Conservation (phyloP, 1,140 invertebrate genomes). For the Drosophila tsacasi region DNA sequence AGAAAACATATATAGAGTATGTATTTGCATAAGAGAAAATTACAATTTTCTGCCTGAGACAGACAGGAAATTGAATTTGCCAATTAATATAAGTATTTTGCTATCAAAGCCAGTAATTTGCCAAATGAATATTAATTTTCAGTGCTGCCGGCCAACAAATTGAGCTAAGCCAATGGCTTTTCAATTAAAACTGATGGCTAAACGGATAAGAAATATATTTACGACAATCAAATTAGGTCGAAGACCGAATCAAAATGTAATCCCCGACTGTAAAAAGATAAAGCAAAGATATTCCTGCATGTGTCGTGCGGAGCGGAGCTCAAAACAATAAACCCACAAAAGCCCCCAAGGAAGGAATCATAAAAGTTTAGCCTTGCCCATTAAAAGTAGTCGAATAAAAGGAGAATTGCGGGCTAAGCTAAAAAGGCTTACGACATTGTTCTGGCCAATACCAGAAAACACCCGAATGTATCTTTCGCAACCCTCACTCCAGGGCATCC, state of each 20-base stretch:
- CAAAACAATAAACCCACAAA: conserved; percentile 47
- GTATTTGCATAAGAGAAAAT: conserved; percentile 40
- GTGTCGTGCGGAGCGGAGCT: conserved; percentile 11
- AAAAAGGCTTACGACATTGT: conserved; percentile 51
- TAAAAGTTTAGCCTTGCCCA: conserved; percentile 45
- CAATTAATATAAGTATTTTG: conserved; percentile 13
- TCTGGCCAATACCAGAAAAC: conserved; percentile 29
- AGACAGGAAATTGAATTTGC: conserved; percentile 20
- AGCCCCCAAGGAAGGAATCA: conserved; percentile 31
- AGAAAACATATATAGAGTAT: conserved; percentile 10
- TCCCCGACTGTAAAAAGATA: conserved; percentile 22
- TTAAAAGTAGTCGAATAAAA: conserved; percentile 51
- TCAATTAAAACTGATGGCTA: conserved; percentile 26
- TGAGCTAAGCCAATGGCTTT: conserved; percentile 17
- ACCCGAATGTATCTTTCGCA: conserved; percentile 33
- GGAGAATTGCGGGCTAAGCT: conserved; percentile 50
- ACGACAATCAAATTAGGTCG: conserved; percentile 33
- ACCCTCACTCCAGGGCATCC: conserved; percentile 12
- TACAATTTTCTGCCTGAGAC: conserved; percentile 25
- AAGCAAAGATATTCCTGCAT: conserved; percentile 5
- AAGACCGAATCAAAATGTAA: conserved; percentile 34
- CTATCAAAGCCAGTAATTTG: conserved; percentile 18
- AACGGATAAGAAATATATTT: conserved; percentile 24
- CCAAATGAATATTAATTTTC: conserved; percentile 24
- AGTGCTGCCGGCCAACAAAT: neutral